Percentiles rank a stretch among this genome's conserved stretches.
phyloP scores from a whole-genome alignment of 2,888 invertebrate genomes.

The Dyspetes luteomarginatus region DNA sequence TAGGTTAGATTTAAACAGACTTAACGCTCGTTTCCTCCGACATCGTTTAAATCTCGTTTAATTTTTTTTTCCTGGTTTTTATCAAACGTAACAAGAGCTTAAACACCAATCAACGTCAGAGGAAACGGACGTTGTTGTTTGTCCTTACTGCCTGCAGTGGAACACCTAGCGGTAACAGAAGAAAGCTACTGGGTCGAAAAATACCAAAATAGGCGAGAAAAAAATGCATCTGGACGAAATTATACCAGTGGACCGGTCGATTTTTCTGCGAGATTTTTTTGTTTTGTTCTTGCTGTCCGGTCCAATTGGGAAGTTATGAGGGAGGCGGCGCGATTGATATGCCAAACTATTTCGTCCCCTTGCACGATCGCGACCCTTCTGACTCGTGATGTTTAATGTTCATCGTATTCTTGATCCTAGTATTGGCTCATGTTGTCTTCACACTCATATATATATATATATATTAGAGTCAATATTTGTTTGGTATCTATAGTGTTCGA shows the following conservation, averaged over 20 bases:
- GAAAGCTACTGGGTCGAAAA: no score
- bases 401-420: constrained; percentile 43
- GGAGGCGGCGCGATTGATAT: constrained; percentile 24
- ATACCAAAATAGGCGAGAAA: not conserved
- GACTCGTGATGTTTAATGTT: constrained; percentile 33
- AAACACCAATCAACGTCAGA: no score
- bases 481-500: not conserved
- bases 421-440: no score
- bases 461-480: not conserved
- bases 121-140: no score
- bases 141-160: no score
- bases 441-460: not conserved
- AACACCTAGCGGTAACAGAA: no score
- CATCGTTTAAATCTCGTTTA: no score
- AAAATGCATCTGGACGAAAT: constrained; percentile 5
- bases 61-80: no score
- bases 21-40: no score
- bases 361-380: constrained; percentile 28
- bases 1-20: no score
- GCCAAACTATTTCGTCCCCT: constrained; percentile 15
- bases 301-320: constrained; percentile 6
- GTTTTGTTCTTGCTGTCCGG: constrained; percentile 1
- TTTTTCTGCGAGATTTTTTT: constrained; percentile 25
- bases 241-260: constrained; percentile 2
- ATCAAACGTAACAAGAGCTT: no score